Evolutionary conservation across 2,888 invertebrate species (phyloP).

Genomic region (Venusia cambrica): DNA sequence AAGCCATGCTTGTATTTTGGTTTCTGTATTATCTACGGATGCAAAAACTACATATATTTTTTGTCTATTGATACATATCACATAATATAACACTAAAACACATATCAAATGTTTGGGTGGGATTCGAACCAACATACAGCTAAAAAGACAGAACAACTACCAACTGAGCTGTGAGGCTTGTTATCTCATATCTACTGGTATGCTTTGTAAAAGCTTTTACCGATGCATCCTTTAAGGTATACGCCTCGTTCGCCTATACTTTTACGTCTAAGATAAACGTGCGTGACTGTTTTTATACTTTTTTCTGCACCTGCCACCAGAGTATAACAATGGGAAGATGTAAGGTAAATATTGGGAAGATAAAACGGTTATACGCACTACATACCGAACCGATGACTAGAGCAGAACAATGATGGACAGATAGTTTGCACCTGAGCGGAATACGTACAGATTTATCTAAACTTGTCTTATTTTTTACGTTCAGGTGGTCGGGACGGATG

Average conservation of each 20-base stretch:
- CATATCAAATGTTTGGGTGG: too few relatives aligned
- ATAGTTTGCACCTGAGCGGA: slow-evolving; percentile 56
- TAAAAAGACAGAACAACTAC: too few relatives aligned
- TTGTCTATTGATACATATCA: too few relatives aligned
- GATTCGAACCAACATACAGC: too few relatives aligned
- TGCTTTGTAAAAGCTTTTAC: slow-evolving; percentile 40
- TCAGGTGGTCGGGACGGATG: slow-evolving; percentile 32
- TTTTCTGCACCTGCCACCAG: slow-evolving; percentile 52
- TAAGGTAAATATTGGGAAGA: slow-evolving; percentile 54
- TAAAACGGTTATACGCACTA: slow-evolving; percentile 41
- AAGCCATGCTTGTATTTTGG: too few relatives aligned
- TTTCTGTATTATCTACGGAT: too few relatives aligned
- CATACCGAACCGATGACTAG: slow-evolving; percentile 58
- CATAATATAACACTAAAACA: too few relatives aligned
- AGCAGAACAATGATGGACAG: slow-evolving; percentile 58
- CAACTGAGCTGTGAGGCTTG: too few relatives aligned
- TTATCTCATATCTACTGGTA: too few relatives aligned
- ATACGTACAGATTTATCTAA: slow-evolving; percentile 37
- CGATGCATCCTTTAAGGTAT: slow-evolving; percentile 41
- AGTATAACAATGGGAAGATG: slow-evolving; percentile 52
- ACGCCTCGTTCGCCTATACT: slow-evolving; percentile 45
- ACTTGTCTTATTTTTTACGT: slow-evolving; percentile 20
- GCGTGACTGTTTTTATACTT: slow-evolving; percentile 50
- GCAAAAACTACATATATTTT: too few relatives aligned
- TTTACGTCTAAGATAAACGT: slow-evolving; percentile 53